phyloP scores from a whole-genome alignment of 2,113 vertebrate species.

The Sigmodon hispidus region DNA sequence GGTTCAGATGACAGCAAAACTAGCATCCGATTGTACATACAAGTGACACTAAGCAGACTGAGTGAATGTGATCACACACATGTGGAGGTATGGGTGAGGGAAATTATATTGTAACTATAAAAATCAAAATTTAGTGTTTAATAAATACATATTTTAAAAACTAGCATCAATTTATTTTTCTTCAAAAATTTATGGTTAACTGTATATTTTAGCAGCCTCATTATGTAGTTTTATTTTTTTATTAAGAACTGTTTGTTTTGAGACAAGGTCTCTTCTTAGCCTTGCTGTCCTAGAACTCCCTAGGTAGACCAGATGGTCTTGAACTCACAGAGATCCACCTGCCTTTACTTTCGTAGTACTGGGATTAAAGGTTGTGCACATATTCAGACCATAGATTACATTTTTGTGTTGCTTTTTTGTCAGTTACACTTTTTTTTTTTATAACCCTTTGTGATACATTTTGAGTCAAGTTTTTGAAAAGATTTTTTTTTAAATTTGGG shows the following conservation, averaged over 20 bases:
- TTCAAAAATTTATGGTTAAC: background rate
- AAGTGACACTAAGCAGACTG: background rate
- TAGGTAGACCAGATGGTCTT: background rate
- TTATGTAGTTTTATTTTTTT: background rate
- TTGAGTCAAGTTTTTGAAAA: background rate
- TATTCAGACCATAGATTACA: background rate
- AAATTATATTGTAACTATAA: background rate
- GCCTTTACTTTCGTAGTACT: background rate
- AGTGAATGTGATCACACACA: background rate
- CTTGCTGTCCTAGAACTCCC: background rate
- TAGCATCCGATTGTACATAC: background rate
- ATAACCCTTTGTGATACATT: background rate
- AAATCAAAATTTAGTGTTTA: background rate
- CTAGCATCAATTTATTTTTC: background rate
- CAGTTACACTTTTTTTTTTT: background rate
- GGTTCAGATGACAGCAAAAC: background rate
- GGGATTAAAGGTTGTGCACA: background rate
- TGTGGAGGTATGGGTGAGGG: background rate
- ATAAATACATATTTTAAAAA: background rate
- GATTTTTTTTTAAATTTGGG: background rate
- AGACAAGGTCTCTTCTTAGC: background rate
- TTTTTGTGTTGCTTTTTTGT: conserved; percentile 33
- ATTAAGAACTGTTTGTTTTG: background rate
- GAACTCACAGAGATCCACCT: background rate
- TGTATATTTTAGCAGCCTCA: background rate